phyloP scores from a whole-genome alignment of 2,797 vertebrate genomes.

The Sandelia bainsii region DNA sequence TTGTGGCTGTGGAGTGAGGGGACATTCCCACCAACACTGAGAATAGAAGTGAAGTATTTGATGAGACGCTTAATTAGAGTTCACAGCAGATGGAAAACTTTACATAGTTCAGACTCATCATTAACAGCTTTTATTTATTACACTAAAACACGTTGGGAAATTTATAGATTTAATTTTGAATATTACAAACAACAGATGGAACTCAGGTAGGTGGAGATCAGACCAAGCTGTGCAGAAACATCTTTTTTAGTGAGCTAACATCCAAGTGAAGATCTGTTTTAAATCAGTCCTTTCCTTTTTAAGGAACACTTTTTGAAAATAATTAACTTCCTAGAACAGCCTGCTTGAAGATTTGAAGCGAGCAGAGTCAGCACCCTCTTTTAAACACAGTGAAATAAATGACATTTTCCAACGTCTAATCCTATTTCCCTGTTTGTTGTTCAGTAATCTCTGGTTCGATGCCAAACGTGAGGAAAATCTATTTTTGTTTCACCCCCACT shows the following conservation, averaged over 20 bases:
- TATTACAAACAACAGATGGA: not conserved
- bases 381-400: too few relatives aligned
- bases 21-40: conserved; percentile 36
- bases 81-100: conserved; percentile 30
- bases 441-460: not conserved
- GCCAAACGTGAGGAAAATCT: not conserved
- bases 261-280: not conserved
- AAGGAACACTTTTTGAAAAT: not conserved
- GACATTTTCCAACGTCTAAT: not conserved
- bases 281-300: not conserved
- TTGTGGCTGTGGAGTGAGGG: conserved; percentile 28
- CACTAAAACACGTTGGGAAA: not conserved
- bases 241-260: not conserved
- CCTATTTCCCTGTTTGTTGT: conserved; percentile 1
- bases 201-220: not conserved
- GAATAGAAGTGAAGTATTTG: conserved; percentile 25
- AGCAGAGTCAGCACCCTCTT: not conserved
- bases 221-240: too few relatives aligned
- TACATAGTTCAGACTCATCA: not conserved
- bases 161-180: not conserved
- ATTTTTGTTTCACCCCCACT: not conserved
- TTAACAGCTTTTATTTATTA: not conserved
- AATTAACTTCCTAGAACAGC: conserved; percentile 1
- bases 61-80: conserved; percentile 14
- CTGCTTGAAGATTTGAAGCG: not conserved